Conservation (phyloP, 2,888 invertebrate species). For the Lasioglossum pauxillum region DNA sequence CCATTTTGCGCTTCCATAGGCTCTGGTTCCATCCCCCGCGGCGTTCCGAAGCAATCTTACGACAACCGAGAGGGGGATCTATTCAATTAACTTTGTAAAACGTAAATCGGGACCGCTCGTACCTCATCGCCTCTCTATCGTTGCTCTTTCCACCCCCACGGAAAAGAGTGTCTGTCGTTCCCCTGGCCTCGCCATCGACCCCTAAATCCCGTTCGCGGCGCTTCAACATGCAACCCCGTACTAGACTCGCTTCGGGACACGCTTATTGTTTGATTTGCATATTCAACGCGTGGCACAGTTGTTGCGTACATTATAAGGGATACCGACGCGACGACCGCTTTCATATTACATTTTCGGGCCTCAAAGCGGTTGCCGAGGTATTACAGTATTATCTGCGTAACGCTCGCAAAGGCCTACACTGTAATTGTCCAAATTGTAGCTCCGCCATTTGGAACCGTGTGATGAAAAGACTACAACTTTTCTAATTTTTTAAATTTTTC, state of each 20-base stretch:
- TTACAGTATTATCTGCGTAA: neutral
- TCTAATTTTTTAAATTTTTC: too few relatives aligned
- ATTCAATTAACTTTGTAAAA: conserved; percentile 70
- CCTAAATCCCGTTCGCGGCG: conserved; percentile 9
- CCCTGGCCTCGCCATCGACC: neutral
- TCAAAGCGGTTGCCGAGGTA: neutral
- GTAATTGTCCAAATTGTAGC: too few relatives aligned
- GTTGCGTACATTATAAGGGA: neutral
- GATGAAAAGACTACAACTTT: too few relatives aligned
- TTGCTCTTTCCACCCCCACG: conserved; percentile 17
- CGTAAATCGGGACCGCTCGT: conserved; percentile 66
- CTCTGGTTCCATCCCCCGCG: conserved; percentile 54
- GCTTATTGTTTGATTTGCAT: conserved; percentile 39
- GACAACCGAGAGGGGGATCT: conserved; percentile 55
- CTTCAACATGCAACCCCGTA: neutral
- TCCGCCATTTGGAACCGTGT: too few relatives aligned
- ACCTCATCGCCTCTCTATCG: conserved; percentile 32
- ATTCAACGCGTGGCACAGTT: conserved; percentile 10
- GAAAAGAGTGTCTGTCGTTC: neutral
- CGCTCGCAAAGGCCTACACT: neutral
- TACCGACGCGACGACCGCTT: neutral
- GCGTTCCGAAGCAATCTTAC: conserved; percentile 62
- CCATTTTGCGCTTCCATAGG: conserved; percentile 80
- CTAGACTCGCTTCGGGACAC: conserved; percentile 7
- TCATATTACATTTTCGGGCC: neutral